Evolutionary conservation across 2,113 vertebrate species (phyloP).

Genomic region (Scolopax mira): DNA sequence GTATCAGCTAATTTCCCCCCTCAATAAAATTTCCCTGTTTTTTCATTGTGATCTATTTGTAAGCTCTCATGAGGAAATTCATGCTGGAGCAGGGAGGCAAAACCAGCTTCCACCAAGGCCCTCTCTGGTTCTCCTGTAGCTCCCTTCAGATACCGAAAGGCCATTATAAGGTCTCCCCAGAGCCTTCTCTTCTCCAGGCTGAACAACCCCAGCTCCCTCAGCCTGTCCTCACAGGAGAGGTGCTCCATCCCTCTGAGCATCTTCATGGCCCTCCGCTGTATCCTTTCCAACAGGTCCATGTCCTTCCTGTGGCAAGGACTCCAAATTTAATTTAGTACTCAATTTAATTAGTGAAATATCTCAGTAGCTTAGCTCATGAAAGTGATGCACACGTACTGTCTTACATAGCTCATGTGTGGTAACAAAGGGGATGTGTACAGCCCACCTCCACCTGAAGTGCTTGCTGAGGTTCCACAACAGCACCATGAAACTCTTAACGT

Average conservation of each 20-base stretch:
- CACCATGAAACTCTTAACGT: not conserved
- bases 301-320: no score
- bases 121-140: no score
- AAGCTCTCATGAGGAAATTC: not conserved
- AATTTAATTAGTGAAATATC: not conserved
- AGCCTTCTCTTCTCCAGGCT: no score
- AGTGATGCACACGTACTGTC: not conserved
- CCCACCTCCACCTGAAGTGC: rapidly evolving
- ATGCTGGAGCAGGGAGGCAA: not conserved
- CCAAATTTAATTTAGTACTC: no score
- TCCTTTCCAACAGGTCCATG: no score
- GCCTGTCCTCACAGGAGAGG: no score
- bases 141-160: no score
- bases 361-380: not conserved
- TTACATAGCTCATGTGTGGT: not conserved
- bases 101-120: no score
- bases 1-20: not conserved
- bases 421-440: not conserved
- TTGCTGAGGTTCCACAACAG: not conserved
- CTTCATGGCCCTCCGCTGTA: no score
- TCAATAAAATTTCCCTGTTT: not conserved
- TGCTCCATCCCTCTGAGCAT: no score
- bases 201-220: no score
- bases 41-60: rapidly evolving
- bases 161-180: no score